phyloP scores from a whole-genome alignment of 2,113 vertebrate species.

The Onychostruthus taczanowskii region DNA sequence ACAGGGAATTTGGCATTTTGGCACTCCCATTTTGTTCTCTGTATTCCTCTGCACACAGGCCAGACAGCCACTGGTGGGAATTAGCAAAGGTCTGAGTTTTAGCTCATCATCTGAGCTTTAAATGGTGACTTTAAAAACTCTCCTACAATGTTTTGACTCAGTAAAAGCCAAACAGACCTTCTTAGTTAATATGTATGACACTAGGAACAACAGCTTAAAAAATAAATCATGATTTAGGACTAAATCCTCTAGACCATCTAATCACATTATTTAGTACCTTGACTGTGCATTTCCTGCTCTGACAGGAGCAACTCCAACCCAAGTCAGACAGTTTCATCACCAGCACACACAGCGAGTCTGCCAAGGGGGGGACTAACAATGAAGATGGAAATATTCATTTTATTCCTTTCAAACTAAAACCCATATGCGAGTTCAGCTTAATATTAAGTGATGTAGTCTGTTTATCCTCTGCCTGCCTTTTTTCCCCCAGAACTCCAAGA shows the following conservation, averaged over 20 bases:
- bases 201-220: not conserved
- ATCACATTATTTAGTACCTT: not conserved
- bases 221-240: not conserved
- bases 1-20: not conserved
- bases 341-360: accelerated
- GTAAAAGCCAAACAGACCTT: not conserved
- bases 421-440: not conserved
- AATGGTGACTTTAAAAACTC: not conserved
- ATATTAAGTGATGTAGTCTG: not conserved
- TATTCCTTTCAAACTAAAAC: not conserved
- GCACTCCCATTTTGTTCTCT: not conserved
- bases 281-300: not conserved
- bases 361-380: not conserved
- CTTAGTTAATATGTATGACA: not conserved
- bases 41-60: not conserved
- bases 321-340: not conserved
- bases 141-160: not conserved
- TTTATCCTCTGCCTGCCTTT: not conserved
- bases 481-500: not conserved
- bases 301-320: not conserved
- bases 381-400: not conserved
- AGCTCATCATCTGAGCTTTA: not conserved
- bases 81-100: not conserved
- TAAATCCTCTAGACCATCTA: not conserved
- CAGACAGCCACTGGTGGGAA: not conserved